A percentile compares a stretch with the other conserved stretches of the same genome.
These are phyloP conservation scores for Maniola jurtina DNA, from an alignment of 1,140 invertebrate genomes.

Conservation along the genomic window DNA sequence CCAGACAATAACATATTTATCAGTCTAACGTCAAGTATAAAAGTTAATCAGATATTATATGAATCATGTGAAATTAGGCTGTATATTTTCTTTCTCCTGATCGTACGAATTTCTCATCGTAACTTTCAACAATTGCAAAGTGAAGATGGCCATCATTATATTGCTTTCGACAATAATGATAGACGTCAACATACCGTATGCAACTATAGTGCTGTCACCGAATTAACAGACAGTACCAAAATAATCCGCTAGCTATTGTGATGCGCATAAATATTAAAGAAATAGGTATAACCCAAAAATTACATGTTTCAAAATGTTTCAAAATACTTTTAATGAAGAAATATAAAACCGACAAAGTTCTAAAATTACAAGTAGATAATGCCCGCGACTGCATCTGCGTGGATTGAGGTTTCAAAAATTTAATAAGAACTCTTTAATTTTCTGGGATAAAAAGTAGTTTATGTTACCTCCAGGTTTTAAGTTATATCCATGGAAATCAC, in stretches of 20 bases:
- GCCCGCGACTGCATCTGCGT: too few relatives aligned
- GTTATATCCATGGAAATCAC: too few relatives aligned
- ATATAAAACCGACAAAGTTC: background rate
- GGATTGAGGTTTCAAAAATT: too few relatives aligned
- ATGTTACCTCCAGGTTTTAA: too few relatives aligned
- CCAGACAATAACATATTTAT: too few relatives aligned
- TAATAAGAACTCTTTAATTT: too few relatives aligned
- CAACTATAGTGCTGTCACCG: slow-evolving; percentile 68
- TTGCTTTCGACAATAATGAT: slow-evolving; percentile 41
- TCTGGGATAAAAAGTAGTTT: too few relatives aligned
- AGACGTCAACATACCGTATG: slow-evolving; percentile 56
- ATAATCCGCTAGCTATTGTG: slow-evolving; percentile 69
- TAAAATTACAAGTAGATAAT: background rate
- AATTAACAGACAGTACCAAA: slow-evolving; percentile 70
- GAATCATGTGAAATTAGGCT: background rate
- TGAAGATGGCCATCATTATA: slow-evolving; percentile 11
- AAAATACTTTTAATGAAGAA: background rate
- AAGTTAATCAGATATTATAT: background rate
- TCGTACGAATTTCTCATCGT: slow-evolving; percentile 26
- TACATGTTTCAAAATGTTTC: background rate
- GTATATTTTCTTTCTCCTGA: background rate
- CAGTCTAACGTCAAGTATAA: background rate
- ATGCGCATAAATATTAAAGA: slow-evolving; percentile 1
- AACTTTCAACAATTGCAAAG: slow-evolving; percentile 47
- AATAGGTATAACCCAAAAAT: background rate